phyloP scores from a whole-genome alignment of 1,140 invertebrate species.

The Lasioglossum baleicum region DNA sequence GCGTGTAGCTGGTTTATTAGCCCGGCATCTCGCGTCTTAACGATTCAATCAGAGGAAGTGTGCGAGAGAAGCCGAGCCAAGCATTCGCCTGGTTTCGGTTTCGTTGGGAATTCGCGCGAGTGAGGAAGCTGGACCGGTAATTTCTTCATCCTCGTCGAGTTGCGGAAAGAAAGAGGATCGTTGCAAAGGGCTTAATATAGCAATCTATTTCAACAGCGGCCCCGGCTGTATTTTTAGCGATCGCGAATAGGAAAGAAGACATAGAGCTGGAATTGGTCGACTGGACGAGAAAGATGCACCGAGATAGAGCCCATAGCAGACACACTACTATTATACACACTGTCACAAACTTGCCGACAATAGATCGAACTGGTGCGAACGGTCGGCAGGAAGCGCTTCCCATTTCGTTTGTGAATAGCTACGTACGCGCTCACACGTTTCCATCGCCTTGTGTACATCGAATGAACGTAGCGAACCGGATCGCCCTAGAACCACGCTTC shows the following conservation, averaged over 20 bases:
- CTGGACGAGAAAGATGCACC: slow-evolving; percentile 30
- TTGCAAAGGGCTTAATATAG: no score
- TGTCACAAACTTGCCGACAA: slow-evolving; percentile 63
- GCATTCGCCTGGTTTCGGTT: not conserved
- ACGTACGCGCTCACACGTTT: slow-evolving; percentile 47
- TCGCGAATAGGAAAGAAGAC: not conserved
- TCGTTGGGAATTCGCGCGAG: not conserved
- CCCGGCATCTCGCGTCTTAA: slow-evolving; percentile 28
- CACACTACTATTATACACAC: slow-evolving; percentile 22
- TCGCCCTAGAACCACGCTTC: slow-evolving; percentile 57
- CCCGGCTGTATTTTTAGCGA: not conserved
- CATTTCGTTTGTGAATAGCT: slow-evolving; percentile 69
- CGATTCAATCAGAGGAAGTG: slow-evolving; percentile 36
- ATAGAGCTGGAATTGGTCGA: slow-evolving; percentile 11
- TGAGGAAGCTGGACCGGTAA: no score
- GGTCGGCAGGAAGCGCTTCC: slow-evolving; percentile 67
- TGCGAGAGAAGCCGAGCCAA: not conserved
- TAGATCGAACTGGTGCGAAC: slow-evolving; percentile 65
- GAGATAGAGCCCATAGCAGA: not conserved
- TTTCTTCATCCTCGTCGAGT: no score
- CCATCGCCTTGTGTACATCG: slow-evolving; percentile 42
- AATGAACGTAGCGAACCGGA: slow-evolving; percentile 67
- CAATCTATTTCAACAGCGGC: not conserved
- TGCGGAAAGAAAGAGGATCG: no score
- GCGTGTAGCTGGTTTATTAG: slow-evolving; percentile 23